Evolutionary conservation across 2,888 invertebrate species (phyloP), one percentile per base, ranked within the genome.

Genomic region (Sicus ferrugineus): DNA sequence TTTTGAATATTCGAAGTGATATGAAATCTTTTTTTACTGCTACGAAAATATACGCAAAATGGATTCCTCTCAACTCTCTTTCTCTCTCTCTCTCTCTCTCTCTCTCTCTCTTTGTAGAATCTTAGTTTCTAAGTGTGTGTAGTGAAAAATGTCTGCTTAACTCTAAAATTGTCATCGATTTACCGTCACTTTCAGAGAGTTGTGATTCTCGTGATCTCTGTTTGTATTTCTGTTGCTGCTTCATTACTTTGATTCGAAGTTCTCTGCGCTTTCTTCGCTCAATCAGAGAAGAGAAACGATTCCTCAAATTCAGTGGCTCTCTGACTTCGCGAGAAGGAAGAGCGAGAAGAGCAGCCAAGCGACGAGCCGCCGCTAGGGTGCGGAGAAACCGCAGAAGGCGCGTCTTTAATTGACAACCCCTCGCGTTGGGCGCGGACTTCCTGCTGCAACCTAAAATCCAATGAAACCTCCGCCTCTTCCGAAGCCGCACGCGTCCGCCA

Each of bases 371-470:
- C n/a, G 11, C 16, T 16, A 4, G 42, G n/a, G 14, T 11, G n/a
- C 7, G 28, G 4, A 16, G 3, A 26, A 63, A 63, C 21, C 11
- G 23, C 23, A 42, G 28, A 63, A 28, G 2, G 28, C 16, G 28
- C 19, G n/a, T n/a, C 63, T 50, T 23, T 30, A 56, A 56, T 56
- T 56, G 56, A 28, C 23, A 23, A 23, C 56, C 16, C 14, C 42
- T 42, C n/a, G 16, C n/a, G 14, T 9, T 42, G 14, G 16, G 14
- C 42, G 42, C 0, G 42, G 5, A n/a, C 30, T 26, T 58, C 48
- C 56, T 34, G 70, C 70, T 67, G 67, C 58, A 58, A 67, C 67
- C 70, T 62, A 67, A 56, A 67, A 61, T 67, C 63, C 67, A 62
- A 70, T 70, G 63, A 67, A 67, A 63, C 67, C 67, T 42, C 56